Evolutionary conservation across 1,140 invertebrate species (phyloP).

Genomic region (Fopius arisanus): DNA sequence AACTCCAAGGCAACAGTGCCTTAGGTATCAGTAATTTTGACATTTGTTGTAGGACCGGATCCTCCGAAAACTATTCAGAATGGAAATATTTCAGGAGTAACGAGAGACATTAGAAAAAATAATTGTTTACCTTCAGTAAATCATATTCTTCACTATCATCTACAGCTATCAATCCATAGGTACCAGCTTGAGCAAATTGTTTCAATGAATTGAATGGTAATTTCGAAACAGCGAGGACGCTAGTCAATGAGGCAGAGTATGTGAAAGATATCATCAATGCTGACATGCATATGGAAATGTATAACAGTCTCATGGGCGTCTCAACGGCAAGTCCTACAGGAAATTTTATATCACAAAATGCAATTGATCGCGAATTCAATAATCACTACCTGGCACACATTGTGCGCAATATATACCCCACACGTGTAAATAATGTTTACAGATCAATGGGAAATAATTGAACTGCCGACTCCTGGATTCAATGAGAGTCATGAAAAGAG

Average conservation of each 20-base stretch:
- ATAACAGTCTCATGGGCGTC: constrained; percentile 40
- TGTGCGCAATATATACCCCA: constrained; percentile 43
- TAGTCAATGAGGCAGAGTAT: constrained; percentile 41
- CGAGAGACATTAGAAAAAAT: neutral
- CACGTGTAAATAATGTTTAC: constrained; percentile 39
- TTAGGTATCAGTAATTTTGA: neutral
- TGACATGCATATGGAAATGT: constrained; percentile 21
- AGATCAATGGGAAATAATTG: constrained; percentile 19
- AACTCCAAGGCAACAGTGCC: neutral
- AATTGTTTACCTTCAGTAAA: neutral
- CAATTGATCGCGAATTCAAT: neutral
- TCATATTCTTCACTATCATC: constrained; percentile 28
- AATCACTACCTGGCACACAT: neutral
- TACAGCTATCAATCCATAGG: constrained; percentile 31
- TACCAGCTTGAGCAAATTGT: constrained; percentile 35
- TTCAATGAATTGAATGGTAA: constrained; percentile 38
- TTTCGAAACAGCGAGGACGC: constrained; percentile 30
- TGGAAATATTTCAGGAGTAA: too few relatives aligned
- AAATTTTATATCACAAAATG: neutral
- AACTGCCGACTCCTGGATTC: constrained; percentile 14
- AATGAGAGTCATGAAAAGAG: constrained; percentile 40
- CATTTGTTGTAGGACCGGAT: neutral
- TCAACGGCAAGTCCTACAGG: constrained; percentile 16
- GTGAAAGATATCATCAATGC: constrained; percentile 32
- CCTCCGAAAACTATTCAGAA: neutral